A percentile compares a stretch with the other conserved stretches of the same genome.
Evolutionary conservation across 2,113 vertebrate species (phyloP).

Genomic region (Cervus canadensis): DNA sequence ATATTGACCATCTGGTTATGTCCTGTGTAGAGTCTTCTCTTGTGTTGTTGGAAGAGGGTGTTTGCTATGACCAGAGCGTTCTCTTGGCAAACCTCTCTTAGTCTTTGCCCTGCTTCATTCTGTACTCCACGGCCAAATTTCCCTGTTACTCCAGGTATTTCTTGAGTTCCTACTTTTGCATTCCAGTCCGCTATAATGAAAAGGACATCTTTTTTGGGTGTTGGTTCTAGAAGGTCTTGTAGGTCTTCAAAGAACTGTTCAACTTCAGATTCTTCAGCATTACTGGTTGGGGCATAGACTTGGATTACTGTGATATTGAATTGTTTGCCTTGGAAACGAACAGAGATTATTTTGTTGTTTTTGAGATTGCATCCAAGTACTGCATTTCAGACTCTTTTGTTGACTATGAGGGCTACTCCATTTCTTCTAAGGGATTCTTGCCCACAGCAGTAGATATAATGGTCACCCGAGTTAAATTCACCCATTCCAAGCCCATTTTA

Average conservation of each 20-base stretch:
- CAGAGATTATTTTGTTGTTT: background rate
- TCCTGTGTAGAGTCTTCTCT: background rate
- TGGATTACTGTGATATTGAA: background rate
- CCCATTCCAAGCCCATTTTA: background rate
- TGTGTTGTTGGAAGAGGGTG: background rate
- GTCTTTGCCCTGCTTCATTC: background rate
- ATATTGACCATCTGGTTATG: background rate
- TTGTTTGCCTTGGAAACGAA: background rate
- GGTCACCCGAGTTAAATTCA: background rate
- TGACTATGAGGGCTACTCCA: background rate
- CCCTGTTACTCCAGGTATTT: background rate
- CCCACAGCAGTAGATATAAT: background rate
- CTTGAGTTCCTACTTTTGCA: background rate
- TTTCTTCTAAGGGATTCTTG: background rate
- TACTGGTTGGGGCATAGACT: background rate
- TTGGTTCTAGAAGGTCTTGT: background rate
- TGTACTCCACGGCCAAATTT: background rate
- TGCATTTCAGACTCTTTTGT: background rate
- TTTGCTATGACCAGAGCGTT: background rate
- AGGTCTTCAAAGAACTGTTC: background rate
- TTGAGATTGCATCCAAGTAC: background rate
- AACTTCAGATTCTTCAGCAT: background rate
- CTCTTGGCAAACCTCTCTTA: background rate
- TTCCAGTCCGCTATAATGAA: background rate
- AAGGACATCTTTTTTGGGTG: background rate